Conservation (phyloP, 1,140 invertebrate species). For the Lasaia peninsularis region DNA sequence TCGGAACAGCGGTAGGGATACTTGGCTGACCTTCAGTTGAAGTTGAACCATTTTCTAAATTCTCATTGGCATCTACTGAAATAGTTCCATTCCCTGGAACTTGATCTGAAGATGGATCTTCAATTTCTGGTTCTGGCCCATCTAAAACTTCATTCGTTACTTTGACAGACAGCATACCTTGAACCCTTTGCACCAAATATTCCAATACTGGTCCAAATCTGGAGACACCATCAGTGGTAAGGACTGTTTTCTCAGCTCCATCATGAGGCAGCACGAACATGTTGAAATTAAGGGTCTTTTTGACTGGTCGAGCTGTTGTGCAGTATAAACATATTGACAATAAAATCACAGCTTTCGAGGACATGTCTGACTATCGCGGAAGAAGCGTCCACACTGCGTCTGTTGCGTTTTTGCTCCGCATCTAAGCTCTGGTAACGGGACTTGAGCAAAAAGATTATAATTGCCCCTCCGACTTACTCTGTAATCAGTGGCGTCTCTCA, state of each 20-base stretch:
- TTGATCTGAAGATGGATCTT: neutral
- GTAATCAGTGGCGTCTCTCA: conserved; percentile 64
- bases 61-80: neutral
- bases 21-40: no score
- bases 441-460: conserved; percentile 71
- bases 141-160: no score
- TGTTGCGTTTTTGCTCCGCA: conserved; percentile 57
- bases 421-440: conserved; percentile 69
- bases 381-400: conserved; percentile 47
- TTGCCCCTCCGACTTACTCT: conserved; percentile 49
- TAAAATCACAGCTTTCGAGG: conserved; percentile 38
- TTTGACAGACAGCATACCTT: conserved; percentile 79
- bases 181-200: conserved; percentile 80
- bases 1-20: conserved; percentile 20
- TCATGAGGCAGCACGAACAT: conserved; percentile 62
- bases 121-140: conserved; percentile 37
- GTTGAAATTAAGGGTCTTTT: conserved; percentile 62
- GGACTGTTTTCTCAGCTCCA: conserved; percentile 39
- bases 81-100: no score
- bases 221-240: conserved; percentile 59
- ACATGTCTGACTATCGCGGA: conserved; percentile 49
- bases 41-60: neutral
- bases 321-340: conserved; percentile 35
- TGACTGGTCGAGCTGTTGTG: conserved; percentile 48
- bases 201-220: conserved; percentile 81